These are phyloP conservation scores for Balaenoptera acutorostrata DNA, from an alignment of 2,113 vertebrate genomes.

Conservation along the genomic window DNA sequence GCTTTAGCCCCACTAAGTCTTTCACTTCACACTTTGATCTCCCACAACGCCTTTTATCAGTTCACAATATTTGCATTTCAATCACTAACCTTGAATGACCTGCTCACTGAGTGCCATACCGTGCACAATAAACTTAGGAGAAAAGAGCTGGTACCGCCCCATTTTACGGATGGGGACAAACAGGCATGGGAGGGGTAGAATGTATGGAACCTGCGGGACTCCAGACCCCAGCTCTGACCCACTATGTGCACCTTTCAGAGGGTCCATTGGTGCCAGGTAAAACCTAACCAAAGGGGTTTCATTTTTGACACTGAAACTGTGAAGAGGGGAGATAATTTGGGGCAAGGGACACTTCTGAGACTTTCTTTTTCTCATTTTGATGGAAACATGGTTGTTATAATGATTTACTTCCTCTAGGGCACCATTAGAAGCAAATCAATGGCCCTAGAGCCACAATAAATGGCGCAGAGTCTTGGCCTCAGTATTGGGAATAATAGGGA, in stretches of 20 bases:
- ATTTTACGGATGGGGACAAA: neutral
- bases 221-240: neutral
- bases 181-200: no score
- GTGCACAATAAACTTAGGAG: neutral
- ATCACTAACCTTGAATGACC: neutral
- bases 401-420: neutral
- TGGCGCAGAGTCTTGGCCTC: neutral
- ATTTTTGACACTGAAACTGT: neutral
- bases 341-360: neutral
- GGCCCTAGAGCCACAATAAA: neutral
- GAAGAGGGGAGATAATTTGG: neutral
- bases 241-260: fast-evolving
- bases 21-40: neutral
- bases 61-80: neutral
- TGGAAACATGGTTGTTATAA: neutral
- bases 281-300: neutral
- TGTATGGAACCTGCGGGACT: no score
- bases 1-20: neutral
- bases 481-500: neutral
- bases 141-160: no score
- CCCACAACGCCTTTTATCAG: neutral
- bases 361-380: neutral
- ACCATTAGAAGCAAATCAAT: neutral
- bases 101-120: neutral
- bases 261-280: fast-evolving